phyloP scores from a whole-genome alignment of 2,797 vertebrate genomes.

The Halcyon badia region DNA sequence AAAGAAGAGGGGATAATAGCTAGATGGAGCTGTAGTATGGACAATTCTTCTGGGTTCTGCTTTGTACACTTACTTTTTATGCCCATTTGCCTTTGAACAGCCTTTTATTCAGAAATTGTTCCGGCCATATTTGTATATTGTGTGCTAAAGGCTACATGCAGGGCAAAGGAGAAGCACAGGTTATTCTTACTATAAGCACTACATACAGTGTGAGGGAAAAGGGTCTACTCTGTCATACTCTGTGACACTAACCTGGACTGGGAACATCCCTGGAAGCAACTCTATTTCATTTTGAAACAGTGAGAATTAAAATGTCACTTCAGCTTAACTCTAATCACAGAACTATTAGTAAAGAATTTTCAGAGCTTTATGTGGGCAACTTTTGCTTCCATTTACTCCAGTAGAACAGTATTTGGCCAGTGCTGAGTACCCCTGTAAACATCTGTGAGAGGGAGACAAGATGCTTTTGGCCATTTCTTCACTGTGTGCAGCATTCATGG shows the following conservation, averaged over 20 bases:
- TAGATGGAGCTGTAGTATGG: conserved; percentile 43
- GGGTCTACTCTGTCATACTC: not conserved
- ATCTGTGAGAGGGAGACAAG: not conserved
- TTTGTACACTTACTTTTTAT: not conserved
- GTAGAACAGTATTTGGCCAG: not conserved
- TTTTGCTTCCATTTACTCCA: not conserved
- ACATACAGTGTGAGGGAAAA: not conserved
- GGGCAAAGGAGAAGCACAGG: not conserved
- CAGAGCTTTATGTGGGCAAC: not conserved
- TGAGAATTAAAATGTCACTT: not conserved
- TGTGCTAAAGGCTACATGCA: not conserved
- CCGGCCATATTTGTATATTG: not conserved
- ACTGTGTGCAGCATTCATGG: not conserved
- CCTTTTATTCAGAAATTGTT: not conserved
- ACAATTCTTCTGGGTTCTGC: not conserved
- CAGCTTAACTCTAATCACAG: not conserved
- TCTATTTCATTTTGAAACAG: not conserved
- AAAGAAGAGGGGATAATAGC: not conserved
- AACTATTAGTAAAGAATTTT: not conserved
- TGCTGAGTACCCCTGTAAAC: not conserved
- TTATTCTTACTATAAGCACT: not conserved
- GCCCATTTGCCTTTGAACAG: not conserved
- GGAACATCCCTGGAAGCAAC: not conserved
- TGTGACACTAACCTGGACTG: not conserved
- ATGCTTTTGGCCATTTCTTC: not conserved